phyloP scores from a whole-genome alignment of 2,113 vertebrate species.

The Rhinopomastus cyanomelas region DNA sequence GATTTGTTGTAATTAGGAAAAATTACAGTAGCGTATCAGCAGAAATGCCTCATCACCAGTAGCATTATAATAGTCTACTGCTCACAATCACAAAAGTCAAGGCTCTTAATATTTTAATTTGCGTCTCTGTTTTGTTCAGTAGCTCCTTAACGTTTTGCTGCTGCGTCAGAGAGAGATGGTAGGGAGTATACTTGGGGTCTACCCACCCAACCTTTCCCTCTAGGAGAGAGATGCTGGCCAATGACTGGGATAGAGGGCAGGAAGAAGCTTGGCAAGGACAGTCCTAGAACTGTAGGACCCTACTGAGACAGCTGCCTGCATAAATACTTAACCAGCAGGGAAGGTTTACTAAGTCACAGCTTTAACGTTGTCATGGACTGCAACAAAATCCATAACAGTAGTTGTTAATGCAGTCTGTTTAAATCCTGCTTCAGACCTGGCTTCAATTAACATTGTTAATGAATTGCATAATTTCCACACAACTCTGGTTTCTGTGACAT shows the following conservation, averaged over 20 bases:
- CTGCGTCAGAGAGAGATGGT: no score
- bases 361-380: background rate
- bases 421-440: background rate
- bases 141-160: accelerated
- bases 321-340: background rate
- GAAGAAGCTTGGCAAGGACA: background rate
- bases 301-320: background rate
- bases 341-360: background rate
- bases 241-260: background rate
- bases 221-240: background rate
- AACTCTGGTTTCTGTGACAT: background rate
- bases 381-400: background rate
- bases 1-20: background rate
- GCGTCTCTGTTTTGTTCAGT: background rate
- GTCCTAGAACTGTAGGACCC: background rate
- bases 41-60: background rate
- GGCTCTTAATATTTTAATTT: background rate
- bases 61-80: background rate
- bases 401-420: background rate
- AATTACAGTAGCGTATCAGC: background rate
- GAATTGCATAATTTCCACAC: background rate
- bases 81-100: background rate
- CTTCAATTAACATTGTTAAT: background rate
- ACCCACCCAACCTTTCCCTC: background rate
- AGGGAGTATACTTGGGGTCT: background rate